Evolutionary conservation across 2,888 invertebrate species (phyloP), one percentile per base, ranked within the genome.

Genomic region (Lamproptera curius): DNA sequence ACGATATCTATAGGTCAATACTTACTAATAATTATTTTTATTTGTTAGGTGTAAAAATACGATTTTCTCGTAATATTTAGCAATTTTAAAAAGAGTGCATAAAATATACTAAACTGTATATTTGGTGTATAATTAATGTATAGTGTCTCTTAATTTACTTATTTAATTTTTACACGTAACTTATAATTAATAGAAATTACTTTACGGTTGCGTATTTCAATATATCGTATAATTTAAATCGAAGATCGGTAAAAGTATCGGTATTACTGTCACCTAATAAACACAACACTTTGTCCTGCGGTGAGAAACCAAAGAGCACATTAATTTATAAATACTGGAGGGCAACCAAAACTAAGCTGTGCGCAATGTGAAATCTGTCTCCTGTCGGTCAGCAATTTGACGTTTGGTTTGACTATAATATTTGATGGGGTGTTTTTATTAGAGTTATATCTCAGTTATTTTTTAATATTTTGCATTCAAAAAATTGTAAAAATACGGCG

Each of bases 351-450:
- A 16, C 41, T 5, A n/a, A n/a, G n/a, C 13, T 31, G n/a, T 31
- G 31, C 35, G 46, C 26, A 46, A 46, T 40, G 46, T 46, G 34
- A 63, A 60, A 63, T 62, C 56, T 63, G n/a, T n/a, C 54, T 37
- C 56, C 52, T 42, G 44, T 56, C 37, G 47, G 33, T 48, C 51
- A 58, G 67, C 46, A 59, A 66, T 63, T 42, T 57, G 56, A 54
- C 58, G 70, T 68, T 61, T 63, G 38, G 20, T 50, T 52, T 10
- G 45, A 51, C 46, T 53, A 50, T 38, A 60, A 52, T 50, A 56
- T 57, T 63, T 58, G 61, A 61, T 55, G 57, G 62, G 58, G 61
- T 68, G 67, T 67, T 64, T 71, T 68, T 67, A n/a, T 65, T 66
- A 59, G 59, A 58, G 65, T 71, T 65, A 70, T 63, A 65, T 61